Evolutionary conservation across 2,888 invertebrate genomes (phyloP), one percentile per base, ranked within the genome.

Genomic region (Coelinius sp.): DNA sequence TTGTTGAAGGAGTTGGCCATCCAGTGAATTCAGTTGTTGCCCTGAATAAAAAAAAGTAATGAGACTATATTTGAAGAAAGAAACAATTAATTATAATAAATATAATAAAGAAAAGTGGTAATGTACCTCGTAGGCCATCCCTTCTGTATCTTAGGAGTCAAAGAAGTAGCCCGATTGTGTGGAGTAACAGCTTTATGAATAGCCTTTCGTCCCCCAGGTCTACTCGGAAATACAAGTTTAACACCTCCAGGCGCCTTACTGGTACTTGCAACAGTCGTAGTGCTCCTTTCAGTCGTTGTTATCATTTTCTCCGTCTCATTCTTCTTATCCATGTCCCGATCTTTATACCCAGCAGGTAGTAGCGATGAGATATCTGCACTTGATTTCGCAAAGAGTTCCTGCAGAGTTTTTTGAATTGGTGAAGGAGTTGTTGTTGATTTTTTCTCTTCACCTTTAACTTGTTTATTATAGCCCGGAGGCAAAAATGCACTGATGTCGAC

Each of bases 11-110:
- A 0, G 95, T 94, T 10, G 96, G 95, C 96, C 96, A 96, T 14
- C 96, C 96, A 12, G 95, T 96, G 81, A 96, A 96, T 86, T 95
- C 95, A 17, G 96, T 96, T 7, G 95, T 94, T 22, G 93, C 94
- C 88, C 94, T 94, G n/a, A 1, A 41, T 2, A n/a, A 41, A 5
- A n/a, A 31, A 31, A 3, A 31, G 31, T 5, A 31, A 31, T 7
- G 31, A 5, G 31, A 31, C 31, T n/a, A n/a, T n/a, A n/a, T n/a
- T n/a, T n/a, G n/a, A n/a, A n/a, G n/a, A 49, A 4, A 49, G 2
- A 49, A 20, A 46, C 38, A 73, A 17, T 62, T n/a, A n/a, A n/a
- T n/a, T n/a, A n/a, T n/a, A n/a, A n/a, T n/a, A n/a, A n/a, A n/a
- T n/a, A n/a, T n/a, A 38, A 35, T 20, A 66, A 59, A 31, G 17